These are phyloP conservation scores for Diorhabda carinulata DNA, from an alignment of 1,140 invertebrate species.

Conservation along the genomic window DNA sequence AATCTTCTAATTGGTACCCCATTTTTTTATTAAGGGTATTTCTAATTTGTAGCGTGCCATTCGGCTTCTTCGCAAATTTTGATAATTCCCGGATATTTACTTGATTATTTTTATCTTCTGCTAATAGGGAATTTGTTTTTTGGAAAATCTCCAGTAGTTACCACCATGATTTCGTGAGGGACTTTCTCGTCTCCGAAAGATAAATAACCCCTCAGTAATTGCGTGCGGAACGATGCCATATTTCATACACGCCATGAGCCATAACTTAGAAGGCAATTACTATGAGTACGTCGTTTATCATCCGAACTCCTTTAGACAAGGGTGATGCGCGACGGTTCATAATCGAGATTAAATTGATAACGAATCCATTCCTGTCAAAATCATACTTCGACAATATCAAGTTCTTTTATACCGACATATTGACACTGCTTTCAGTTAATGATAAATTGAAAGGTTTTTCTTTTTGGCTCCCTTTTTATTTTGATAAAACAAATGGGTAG, in stretches of 20 bases:
- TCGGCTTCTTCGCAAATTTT: too few species aligned
- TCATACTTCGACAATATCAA: constrained; percentile 20
- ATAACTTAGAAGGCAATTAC: constrained; percentile 59
- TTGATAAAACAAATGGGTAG: constrained; percentile 9
- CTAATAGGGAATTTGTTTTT: too few species aligned
- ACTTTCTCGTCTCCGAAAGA: constrained; percentile 43
- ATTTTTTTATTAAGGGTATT: too few species aligned
- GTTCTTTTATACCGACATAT: constrained; percentile 1
- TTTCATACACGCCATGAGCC: constrained; percentile 55
- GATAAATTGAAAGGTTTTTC: constrained; percentile 9
- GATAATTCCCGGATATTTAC: too few species aligned
- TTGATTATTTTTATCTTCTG: too few species aligned
- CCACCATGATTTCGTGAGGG: background rate
- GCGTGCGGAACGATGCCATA: constrained; percentile 56
- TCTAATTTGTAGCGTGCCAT: too few species aligned
- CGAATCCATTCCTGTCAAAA: constrained; percentile 30
- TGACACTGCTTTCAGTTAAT: constrained; percentile 5
- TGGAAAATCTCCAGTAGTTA: constrained; percentile 5
- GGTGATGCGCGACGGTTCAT: constrained; percentile 30
- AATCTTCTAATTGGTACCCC: too few species aligned
- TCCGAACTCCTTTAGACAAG: constrained; percentile 32
- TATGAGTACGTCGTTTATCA: constrained; percentile 57
- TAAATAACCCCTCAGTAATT: constrained; percentile 57
- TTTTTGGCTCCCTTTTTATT: constrained; percentile 1
- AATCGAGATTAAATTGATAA: constrained; percentile 42